Conservation (phyloP, 2,888 invertebrate species). For the Pilophorus perplexus region DNA sequence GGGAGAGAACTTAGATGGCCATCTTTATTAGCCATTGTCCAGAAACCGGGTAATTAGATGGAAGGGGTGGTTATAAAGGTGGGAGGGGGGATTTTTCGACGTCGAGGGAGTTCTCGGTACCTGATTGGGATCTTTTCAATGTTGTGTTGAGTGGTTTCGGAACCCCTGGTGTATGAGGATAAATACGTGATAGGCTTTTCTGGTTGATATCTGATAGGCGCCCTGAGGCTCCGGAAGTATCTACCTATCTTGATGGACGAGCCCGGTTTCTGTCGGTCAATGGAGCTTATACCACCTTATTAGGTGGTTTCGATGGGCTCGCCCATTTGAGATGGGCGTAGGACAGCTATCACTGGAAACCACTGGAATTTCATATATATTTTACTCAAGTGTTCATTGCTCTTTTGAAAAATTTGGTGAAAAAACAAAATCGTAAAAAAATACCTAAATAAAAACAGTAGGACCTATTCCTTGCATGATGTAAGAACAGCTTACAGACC, state of each 20-base stretch:
- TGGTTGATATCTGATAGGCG: slow-evolving; percentile 27
- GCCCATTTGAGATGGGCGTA: slow-evolving; percentile 2
- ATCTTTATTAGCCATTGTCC: slow-evolving; percentile 43
- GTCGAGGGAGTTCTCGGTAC: neutral
- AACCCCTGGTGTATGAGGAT: slow-evolving; percentile 27
- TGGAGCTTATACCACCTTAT: neutral
- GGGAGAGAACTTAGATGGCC: slow-evolving; percentile 32
- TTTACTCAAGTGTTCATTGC: no score
- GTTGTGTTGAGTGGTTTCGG: slow-evolving; percentile 23
- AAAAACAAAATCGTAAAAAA: no score
- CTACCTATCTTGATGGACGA: slow-evolving; percentile 33
- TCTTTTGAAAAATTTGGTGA: no score
- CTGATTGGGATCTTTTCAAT: slow-evolving; percentile 37
- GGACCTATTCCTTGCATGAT: no score
- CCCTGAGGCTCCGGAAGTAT: slow-evolving; percentile 19
- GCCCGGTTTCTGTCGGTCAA: slow-evolving; percentile 7
- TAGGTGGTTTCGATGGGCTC: neutral
- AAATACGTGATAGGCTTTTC: slow-evolving; percentile 35
- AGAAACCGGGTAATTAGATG: slow-evolving; percentile 38
- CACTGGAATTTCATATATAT: no score
- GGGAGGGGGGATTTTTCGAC: slow-evolving; percentile 1
- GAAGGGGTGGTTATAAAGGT: no score
- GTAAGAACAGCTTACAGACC: no score
- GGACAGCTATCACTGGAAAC: no score
- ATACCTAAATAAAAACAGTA: no score